Base-by-base conservation (phyloP, 1,140 invertebrate species). In the Drusus annulatus region DNA sequence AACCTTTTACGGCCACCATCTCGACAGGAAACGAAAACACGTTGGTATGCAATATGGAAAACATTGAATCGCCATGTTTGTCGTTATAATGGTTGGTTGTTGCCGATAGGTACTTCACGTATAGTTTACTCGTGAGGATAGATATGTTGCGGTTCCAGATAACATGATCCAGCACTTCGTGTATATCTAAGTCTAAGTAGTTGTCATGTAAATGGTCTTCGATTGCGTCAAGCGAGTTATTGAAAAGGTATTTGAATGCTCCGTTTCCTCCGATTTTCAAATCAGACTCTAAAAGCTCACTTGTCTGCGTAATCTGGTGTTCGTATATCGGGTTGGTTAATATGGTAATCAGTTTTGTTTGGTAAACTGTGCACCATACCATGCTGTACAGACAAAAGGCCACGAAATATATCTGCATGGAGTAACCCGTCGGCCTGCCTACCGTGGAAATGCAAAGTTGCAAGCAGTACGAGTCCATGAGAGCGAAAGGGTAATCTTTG, bases 11-110 rank as follows among this genome's bases (percentile, higher is more conserved):
- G 6, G 71, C 56, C 6, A 82, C 80, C 51, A 84, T 84, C 79
- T 84, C 83, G 6, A 82, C 73, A 16, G 83, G 80, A 80, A 84
- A 84, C 13, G 83, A 84, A 31, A 84, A 82, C 16, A 81, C 83
- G 10, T 80, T 81, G 10, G 65, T 36, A 16, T 80, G 17, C 6
- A 84, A 28, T 13, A 31, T n/a, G n/a, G 79, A 80, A 31, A 76
- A 81, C 28, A 84, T 19, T 0, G 83, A 78, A 1, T 13, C 76
- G n/a, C 83, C 83, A 36, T 81, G 74, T 5, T 50, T 51, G 68
- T 84, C 80, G 56, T 81, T 84, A 25, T 78, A 84, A 45, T 78
- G 78, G 13, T 51, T 73, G 16, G 83, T 80, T 2, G 65, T 80
- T 2, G 74, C 78, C 28, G 78, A 54, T 23, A 84, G 56, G 68